Evolutionary conservation across 2,113 vertebrate genomes (phyloP), one percentile per base, ranked within the genome.

Genomic region (Podarcis muralis): DNA sequence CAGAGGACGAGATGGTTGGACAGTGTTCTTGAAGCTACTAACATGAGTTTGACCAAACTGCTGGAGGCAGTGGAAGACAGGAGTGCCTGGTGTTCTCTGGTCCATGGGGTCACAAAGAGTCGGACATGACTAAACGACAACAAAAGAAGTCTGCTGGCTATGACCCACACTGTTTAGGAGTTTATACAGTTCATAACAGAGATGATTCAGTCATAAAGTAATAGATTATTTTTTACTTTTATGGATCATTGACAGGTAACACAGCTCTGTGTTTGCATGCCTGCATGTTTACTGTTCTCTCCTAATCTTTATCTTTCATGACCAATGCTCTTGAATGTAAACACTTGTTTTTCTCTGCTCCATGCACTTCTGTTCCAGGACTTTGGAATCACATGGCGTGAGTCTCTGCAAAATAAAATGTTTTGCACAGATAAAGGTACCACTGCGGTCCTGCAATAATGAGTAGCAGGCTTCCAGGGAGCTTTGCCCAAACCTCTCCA

Each of bases 401-500:
- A 83, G 30, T 0, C 0, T 76, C 40, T 59, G 27, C 80, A 88
- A 59, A 22, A 93, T 18, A 89, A 93, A 90, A 79, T 77, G 20
- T 84, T 93, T 90, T 90, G 23, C 72, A 85, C 6, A 82, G 87
- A 88, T 89, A 83, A 90, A 77, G 25, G 65, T 78, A 74, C 30
- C 9, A 32, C 66, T 62, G 84, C 72, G n/a, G 89, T 30, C 72
- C 87, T 71, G 30, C 25, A 62, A 89, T 53, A 95, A 92, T 23
- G 37, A 92, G 35, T 57, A 20, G 81, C 6, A 43, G 69, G 84
- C 90, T 89, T 93, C 75, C 89, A 88, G 81, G 75, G 87, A 92
- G 57, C 15, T 62, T 87, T 94, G 84, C 59, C 88, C 92, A 93
- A 91, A 90, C 20, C 75, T 65, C 8, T 53, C 76, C 20, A 91